Evolutionary conservation across 2,113 vertebrate genomes (phyloP).

Genomic region (Mirounga angustirostris): DNA sequence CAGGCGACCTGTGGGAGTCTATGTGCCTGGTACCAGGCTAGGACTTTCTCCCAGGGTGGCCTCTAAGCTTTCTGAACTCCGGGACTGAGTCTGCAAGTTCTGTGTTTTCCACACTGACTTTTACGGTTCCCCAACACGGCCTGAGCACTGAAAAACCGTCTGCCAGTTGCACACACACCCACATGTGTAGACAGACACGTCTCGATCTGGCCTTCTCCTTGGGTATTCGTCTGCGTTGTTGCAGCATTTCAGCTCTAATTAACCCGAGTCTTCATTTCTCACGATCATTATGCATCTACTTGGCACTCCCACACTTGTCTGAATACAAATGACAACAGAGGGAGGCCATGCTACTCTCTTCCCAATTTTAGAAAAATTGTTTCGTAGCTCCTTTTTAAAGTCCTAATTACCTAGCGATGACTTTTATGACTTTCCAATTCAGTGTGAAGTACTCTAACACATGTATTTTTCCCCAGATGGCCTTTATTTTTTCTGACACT

Average conservation of each 20-base stretch:
- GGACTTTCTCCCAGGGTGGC: not conserved
- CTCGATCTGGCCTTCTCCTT: not conserved
- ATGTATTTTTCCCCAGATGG: not conserved
- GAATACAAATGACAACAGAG: not conserved
- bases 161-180: not conserved
- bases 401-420: not conserved
- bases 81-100: not conserved
- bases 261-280: not conserved
- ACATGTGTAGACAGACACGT: fast-evolving
- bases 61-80: not conserved
- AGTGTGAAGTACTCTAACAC: not conserved
- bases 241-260: not conserved
- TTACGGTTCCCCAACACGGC: not conserved
- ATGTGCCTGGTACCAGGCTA: not conserved
- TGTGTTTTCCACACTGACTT: not conserved
- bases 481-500: conserved; percentile 47
- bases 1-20: no score
- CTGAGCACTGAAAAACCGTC: not conserved
- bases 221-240: not conserved
- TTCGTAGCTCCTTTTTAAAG: not conserved
- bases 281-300: not conserved
- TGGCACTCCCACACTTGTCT: not conserved
- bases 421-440: not conserved
- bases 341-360: not conserved
- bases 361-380: not conserved